Evolutionary conservation across 2,797 vertebrate genomes (phyloP), one percentile per base, ranked within the genome.

Genomic region (Acanthis flammea): DNA sequence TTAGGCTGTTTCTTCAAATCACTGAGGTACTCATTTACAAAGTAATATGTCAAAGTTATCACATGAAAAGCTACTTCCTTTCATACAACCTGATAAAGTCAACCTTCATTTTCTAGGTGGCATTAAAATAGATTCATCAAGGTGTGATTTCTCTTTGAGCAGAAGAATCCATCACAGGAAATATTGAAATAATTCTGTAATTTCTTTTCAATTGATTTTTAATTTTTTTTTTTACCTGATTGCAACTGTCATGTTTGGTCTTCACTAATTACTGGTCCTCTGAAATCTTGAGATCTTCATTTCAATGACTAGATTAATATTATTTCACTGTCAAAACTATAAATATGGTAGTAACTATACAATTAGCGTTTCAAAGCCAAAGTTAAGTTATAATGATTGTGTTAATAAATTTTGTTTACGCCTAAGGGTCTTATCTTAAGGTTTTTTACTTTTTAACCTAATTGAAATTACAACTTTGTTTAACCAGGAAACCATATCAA

Each of bases 401-500:
- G 62, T 78, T 94, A 72, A 88, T 91, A 94, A 72, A 78, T 94
- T 81, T 86, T 93, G 85, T 95, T 96, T 96, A 91, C 0, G 5
- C 94, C 82, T 86, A 44, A 81, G 70, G 73, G 48, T 91, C 63
- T 94, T 94, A 90, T 94, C 81, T 90, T 75, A 79, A 75, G 18
- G 25, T 78, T 91, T 90, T 94, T 94, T 87, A 55, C 58, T 88
- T 95, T 87, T 94, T 91, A 88, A 86, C 68, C 70, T 94, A 95
- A 96, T 94, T 95, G 90, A 95, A 96, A 96, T 94, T 92, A 55
- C 77, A 91, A 87, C 70, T 89, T 92, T 95, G 76, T 92, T 95
- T 96, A 94, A 92, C 82, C 57, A 74, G 67, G 45, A 95, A 93
- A 82, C 79, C 63, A 61, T 94, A 95, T 96, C 87, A 95, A 96